Base-by-base conservation (phyloP, 2,113 vertebrate species). In the Podarcis cretensis region DNA sequence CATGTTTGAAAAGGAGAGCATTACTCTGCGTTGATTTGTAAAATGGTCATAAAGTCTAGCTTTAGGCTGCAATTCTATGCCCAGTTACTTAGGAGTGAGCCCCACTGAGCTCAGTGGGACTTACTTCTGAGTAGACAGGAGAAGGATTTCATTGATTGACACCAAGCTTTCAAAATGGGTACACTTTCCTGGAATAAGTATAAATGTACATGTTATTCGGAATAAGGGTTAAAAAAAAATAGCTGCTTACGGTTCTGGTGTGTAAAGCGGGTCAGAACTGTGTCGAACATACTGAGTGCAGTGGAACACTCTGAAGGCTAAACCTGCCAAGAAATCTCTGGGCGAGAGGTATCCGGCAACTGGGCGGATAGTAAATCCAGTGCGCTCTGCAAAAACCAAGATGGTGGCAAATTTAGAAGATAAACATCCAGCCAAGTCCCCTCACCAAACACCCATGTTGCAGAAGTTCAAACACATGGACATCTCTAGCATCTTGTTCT, bases 281-380 rank as follows among this genome's bases (percentile, higher is more conserved):
- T 99, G 99, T 48, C 99, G 97, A 91, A 99, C 98, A 48, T 99
- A 99, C 32, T 99, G 99, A 84, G 99, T 99, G 92, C 99, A 99
- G 96, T 99, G 99, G 92, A 99, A 99, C 92, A 99, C 99, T 83
- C 99, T 97, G 95, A 99, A 99, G 59, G 99, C 99, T 95, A 99
- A 96, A 83, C 99, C 99, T 86, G 99, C 98, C 91, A 99, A 96
- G 96, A 99, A 99, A 92, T 99, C 99, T 84, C 99, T 97, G 23
- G 99, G 99, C 0, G 99, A 99, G 68, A 99, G 93, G 85, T 99
- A 99, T 84, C 99, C 99, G 40, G 99, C 99, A 77, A 99, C 99
- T 0, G 99, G 99, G 89, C 98, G 98, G 87, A 99, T 99, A 92
- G 98, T 98, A 91, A 99, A 99, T 89, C 99, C 99, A 73, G 98